These are phyloP conservation scores for Otis tarda DNA, from an alignment of 2,113 vertebrate species.

Conservation along the genomic window DNA sequence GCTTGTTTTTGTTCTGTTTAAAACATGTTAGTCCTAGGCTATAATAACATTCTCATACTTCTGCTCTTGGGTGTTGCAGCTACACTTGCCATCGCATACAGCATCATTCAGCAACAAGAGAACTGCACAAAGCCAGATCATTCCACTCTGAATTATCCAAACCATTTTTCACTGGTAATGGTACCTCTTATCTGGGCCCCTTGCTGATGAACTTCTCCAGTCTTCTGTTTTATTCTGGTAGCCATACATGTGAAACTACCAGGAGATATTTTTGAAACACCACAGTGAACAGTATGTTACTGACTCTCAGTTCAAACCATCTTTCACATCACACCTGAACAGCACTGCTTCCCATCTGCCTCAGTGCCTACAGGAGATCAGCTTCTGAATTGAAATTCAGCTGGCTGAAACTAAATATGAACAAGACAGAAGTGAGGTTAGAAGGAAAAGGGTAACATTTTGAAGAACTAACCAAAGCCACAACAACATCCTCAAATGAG, in stretches of 20 bases:
- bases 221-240: constrained; percentile 18
- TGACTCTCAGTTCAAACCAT: constrained; percentile 29
- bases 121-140: neutral
- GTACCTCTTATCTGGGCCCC: neutral
- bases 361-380: constrained; percentile 41
- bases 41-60: neutral
- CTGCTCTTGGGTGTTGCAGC: neutral
- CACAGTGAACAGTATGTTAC: constrained; percentile 28
- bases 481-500: neutral
- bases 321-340: constrained; percentile 23
- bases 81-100: neutral
- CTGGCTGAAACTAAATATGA: constrained; percentile 38
- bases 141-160: neutral
- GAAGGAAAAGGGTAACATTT: constrained; percentile 12
- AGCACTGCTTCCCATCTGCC: constrained; percentile 51
- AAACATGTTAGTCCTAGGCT: neutral
- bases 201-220: constrained; percentile 24
- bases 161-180: neutral
- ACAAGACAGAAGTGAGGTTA: constrained; percentile 6
- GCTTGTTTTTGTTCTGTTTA: neutral
- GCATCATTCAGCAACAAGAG: neutral
- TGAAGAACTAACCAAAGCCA: constrained; percentile 11
- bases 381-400: constrained; percentile 44
- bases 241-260: neutral
- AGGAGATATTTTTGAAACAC: constrained; percentile 50